Evolutionary conservation across 2,888 invertebrate species (phyloP).

Genomic region (Mellilla xanthometata): DNA sequence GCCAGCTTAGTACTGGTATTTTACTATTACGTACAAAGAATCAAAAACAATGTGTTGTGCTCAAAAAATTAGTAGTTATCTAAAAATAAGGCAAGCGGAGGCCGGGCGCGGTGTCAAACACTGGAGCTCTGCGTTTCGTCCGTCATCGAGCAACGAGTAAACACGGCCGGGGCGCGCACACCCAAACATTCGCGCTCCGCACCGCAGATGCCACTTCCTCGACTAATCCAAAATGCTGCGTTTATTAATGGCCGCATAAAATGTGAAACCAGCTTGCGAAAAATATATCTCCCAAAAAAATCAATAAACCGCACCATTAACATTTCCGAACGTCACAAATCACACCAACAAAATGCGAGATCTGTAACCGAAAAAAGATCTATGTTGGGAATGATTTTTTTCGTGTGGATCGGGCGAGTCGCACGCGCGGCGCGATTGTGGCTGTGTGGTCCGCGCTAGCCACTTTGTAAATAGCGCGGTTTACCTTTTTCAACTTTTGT

Average conservation of each 20-base stretch:
- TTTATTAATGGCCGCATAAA: slow-evolving; percentile 27
- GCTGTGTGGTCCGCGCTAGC: slow-evolving; percentile 82
- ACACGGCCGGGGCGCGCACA: slow-evolving; percentile 47
- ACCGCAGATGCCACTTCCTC: slow-evolving; percentile 33
- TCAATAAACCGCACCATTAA: slow-evolving; percentile 71
- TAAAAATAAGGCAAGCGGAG: slow-evolving; percentile 61
- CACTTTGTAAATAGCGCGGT: slow-evolving; percentile 83
- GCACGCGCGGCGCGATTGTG: slow-evolving; percentile 82
- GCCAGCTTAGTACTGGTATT: not conserved
- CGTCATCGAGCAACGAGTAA: slow-evolving; percentile 63
- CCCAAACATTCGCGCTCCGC: slow-evolving; percentile 59
- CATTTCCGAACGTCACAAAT: slow-evolving; percentile 81
- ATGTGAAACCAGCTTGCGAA: slow-evolving; percentile 33
- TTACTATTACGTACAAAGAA: not conserved
- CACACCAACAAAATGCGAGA: slow-evolving; percentile 81
- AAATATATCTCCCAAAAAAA: slow-evolving; percentile 50
- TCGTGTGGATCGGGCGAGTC: slow-evolving; percentile 68
- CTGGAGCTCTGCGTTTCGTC: slow-evolving; percentile 65
- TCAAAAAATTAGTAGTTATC: slow-evolving; percentile 35
- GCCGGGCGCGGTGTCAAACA: slow-evolving; percentile 69
- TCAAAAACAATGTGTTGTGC: slow-evolving; percentile 42
- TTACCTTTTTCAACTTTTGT: slow-evolving; percentile 83
- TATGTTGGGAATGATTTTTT: slow-evolving; percentile 77
- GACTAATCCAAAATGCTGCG: slow-evolving; percentile 23
- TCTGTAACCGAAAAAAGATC: slow-evolving; percentile 78